These are phyloP conservation scores for Geotrypetes seraphini DNA, from an alignment of 2,797 vertebrate genomes.

Conservation along the genomic window DNA sequence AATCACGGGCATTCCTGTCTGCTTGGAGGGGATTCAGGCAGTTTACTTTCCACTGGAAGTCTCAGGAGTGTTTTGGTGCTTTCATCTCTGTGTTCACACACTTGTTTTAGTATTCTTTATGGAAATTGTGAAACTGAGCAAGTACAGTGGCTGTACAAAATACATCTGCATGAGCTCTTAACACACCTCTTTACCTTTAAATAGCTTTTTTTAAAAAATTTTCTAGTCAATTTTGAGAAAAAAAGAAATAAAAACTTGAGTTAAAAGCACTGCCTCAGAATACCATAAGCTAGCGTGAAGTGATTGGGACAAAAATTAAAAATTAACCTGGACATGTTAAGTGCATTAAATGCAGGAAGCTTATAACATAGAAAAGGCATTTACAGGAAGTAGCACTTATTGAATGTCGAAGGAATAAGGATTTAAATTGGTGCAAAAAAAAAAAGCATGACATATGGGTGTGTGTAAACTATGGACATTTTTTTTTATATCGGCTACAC, in stretches of 20 bases:
- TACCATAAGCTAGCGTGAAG: slow-evolving; percentile 38
- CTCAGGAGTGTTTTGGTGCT: slow-evolving; percentile 65
- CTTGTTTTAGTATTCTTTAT: slow-evolving; percentile 80
- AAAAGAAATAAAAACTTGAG: slow-evolving; percentile 14
- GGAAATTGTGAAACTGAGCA: slow-evolving; percentile 63
- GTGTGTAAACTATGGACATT: no score
- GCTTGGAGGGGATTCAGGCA: slow-evolving; percentile 79
- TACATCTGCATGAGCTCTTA: slow-evolving; percentile 53
- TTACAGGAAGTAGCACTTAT: slow-evolving; percentile 47
- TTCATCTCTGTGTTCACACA: slow-evolving; percentile 92
- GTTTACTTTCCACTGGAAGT: slow-evolving; percentile 64
- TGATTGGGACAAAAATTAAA: slow-evolving; percentile 56
- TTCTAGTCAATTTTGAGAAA: slow-evolving; percentile 31
- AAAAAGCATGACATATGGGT: neutral
- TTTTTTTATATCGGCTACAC: no score
- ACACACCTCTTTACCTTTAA: slow-evolving; percentile 57
- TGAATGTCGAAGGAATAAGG: slow-evolving; percentile 10
- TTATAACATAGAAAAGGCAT: slow-evolving; percentile 47
- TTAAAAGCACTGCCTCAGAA: slow-evolving; percentile 27
- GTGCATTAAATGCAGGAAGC: slow-evolving; percentile 48
- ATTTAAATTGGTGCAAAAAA: slow-evolving; percentile 19
- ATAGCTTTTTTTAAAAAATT: slow-evolving; percentile 47
- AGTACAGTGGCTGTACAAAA: slow-evolving; percentile 46
- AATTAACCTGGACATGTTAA: slow-evolving; percentile 48
- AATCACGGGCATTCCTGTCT: slow-evolving; percentile 95